These are phyloP conservation scores for Apodemus sylvaticus DNA, from an alignment of 2,113 vertebrate genomes.

Conservation along the genomic window DNA sequence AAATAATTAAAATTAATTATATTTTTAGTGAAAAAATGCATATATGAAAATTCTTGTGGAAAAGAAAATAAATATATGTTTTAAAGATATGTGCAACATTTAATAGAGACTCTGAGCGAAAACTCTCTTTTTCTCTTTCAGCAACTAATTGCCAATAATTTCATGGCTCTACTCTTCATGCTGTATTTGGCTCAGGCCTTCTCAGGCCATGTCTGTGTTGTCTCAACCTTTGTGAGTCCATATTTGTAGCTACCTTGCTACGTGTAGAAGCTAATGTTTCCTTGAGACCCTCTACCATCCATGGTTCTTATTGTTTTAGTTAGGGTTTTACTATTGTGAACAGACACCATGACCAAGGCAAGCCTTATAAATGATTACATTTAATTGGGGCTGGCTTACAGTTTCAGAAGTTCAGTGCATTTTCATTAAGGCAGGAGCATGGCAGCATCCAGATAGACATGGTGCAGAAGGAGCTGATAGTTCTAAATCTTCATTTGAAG, in stretches of 20 bases:
- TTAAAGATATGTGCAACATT: not conserved
- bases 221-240: not conserved
- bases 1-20: not conserved
- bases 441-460: too few species aligned
- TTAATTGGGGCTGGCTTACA: too few species aligned
- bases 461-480: too few species aligned
- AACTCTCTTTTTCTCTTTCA: not conserved
- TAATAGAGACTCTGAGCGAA: not conserved
- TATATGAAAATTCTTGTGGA: not conserved
- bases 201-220: not conserved
- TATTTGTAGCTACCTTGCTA: not conserved
- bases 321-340: too few species aligned
- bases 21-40: not conserved
- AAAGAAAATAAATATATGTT: too few species aligned
- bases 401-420: too few species aligned
- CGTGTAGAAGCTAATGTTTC: not conserved
- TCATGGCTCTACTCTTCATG: not conserved
- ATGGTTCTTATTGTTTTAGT: not conserved
- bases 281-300: not conserved
- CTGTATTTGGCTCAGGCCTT: not conserved
- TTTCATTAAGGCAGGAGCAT: too few species aligned
- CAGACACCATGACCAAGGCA: too few species aligned
- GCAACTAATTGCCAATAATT: not conserved
- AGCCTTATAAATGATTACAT: too few species aligned
- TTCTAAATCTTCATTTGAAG: too few species aligned